phyloP scores from a whole-genome alignment of 1,140 invertebrate species.

The Anadara kagoshimensis region DNA sequence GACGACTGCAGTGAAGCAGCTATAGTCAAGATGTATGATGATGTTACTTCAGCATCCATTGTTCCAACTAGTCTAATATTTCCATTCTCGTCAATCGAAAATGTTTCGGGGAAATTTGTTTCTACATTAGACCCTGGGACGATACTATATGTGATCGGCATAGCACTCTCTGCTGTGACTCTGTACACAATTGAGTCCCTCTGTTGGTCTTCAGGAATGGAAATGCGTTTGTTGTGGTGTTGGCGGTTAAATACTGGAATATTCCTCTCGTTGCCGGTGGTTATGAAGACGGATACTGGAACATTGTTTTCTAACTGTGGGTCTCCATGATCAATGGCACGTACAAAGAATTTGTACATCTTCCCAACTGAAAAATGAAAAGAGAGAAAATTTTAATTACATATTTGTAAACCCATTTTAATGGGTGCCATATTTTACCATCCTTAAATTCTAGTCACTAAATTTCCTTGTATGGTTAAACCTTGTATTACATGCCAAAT shows the following conservation, averaged over 20 bases:
- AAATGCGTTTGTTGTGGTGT: too few species aligned
- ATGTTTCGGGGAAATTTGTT: conserved; percentile 75
- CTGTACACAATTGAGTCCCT: conserved; percentile 82
- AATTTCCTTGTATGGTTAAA: too few species aligned
- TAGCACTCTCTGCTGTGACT: conserved; percentile 75
- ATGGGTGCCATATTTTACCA: too few species aligned
- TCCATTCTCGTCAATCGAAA: conserved; percentile 84
- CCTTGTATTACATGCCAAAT: too few species aligned
- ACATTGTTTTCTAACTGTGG: conserved; percentile 84
- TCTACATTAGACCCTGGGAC: conserved; percentile 77
- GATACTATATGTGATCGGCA: conserved; percentile 79
- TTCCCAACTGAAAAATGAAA: conserved; percentile 81
- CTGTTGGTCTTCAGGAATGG: conserved; percentile 80
- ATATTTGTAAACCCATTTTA: too few species aligned
- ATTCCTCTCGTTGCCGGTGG: conserved; percentile 80
- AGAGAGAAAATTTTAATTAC: not conserved
- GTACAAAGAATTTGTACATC: conserved; percentile 91
- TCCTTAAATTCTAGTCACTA: too few species aligned
- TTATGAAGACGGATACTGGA: conserved; percentile 86
- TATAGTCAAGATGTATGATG: conserved; percentile 49
- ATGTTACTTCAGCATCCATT: conserved; percentile 43
- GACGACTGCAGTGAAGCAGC: conserved; percentile 48
- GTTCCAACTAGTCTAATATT: conserved; percentile 85
- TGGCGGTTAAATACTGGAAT: too few species aligned
- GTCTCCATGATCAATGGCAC: conserved; percentile 86